phyloP scores from a whole-genome alignment of 92 coral and sea anemone genomes.

The Actinostola sp. region DNA sequence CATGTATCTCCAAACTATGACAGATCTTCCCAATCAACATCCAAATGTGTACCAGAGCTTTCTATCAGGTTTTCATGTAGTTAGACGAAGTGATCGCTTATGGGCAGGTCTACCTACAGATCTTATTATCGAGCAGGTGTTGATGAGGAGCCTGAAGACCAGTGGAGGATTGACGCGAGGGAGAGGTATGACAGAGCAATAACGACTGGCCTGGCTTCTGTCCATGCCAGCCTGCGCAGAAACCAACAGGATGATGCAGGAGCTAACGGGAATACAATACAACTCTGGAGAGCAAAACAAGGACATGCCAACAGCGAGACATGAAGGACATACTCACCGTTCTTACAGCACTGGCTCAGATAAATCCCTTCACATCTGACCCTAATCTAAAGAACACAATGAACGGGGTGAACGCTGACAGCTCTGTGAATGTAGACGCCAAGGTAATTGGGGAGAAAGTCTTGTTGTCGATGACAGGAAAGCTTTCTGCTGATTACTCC shows the following conservation, averaged over 20 bases:
- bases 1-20: too few species aligned
- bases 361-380: slow-evolving; percentile 14
- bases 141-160: slow-evolving; percentile 42
- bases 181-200: slow-evolving; percentile 27
- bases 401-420: slow-evolving; percentile 16
- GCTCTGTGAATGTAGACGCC: slow-evolving; percentile 21
- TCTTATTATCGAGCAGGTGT: slow-evolving; percentile 15
- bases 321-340: slow-evolving; percentile 26
- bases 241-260: slow-evolving; percentile 26
- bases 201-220: slow-evolving; percentile 40
- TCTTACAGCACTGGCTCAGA: slow-evolving; percentile 12
- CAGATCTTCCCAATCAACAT: too few species aligned
- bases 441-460: slow-evolving; percentile 20
- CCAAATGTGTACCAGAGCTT: too few species aligned
- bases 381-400: slow-evolving; percentile 17
- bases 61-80: too few species aligned
- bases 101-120: too few species aligned
- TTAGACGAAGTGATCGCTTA: too few species aligned
- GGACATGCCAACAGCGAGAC: slow-evolving; percentile 22
- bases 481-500: slow-evolving; percentile 21
- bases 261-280: slow-evolving; percentile 27
- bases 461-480: slow-evolving; percentile 25
- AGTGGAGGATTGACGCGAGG: slow-evolving; percentile 35
- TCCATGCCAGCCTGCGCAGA: slow-evolving; percentile 46
- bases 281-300: slow-evolving; percentile 40